phyloP scores from a whole-genome alignment of 2,888 invertebrate genomes.

The Zonitis immaculata region DNA sequence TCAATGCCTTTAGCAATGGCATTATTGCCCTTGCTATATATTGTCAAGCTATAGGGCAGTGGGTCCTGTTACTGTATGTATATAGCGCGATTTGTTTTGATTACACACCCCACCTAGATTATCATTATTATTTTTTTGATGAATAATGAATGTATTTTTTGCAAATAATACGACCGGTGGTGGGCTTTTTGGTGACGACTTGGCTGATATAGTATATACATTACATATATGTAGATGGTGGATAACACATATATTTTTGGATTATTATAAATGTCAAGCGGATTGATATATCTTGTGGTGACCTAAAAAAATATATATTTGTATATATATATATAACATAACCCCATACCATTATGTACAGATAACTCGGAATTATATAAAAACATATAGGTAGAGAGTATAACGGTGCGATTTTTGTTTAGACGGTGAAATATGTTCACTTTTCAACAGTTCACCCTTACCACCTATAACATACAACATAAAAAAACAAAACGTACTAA shows the following conservation, averaged over 20 bases:
- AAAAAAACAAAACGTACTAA: no score
- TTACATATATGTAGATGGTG: conserved; percentile 19
- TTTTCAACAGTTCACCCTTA: conserved; percentile 1
- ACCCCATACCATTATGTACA: no score
- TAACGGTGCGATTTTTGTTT: conserved; percentile 19
- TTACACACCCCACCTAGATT: conserved; percentile 43
- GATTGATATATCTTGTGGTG: conserved; percentile 41
- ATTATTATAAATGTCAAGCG: conserved; percentile 43
- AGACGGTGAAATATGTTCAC: conserved; percentile 19
- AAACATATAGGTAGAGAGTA: conserved; percentile 1
- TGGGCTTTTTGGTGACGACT: conserved; percentile 39
- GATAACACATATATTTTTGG: conserved; percentile 36
- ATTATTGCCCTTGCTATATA: no score
- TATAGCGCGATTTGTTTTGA: conserved; percentile 44
- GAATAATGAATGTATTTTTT: conserved; percentile 44
- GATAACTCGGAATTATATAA: conserved; percentile 27
- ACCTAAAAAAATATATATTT: no score
- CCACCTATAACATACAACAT: background rate
- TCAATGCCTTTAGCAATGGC: conserved; percentile 30
- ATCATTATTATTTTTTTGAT: no score
- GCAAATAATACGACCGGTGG: conserved; percentile 42
- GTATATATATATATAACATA: no score
- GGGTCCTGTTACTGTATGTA: conserved; percentile 37
- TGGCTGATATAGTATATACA: no score
- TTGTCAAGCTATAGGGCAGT: conserved; percentile 41